phyloP scores from a whole-genome alignment of 2,113 vertebrate species.

The Malurus melanocephalus region DNA sequence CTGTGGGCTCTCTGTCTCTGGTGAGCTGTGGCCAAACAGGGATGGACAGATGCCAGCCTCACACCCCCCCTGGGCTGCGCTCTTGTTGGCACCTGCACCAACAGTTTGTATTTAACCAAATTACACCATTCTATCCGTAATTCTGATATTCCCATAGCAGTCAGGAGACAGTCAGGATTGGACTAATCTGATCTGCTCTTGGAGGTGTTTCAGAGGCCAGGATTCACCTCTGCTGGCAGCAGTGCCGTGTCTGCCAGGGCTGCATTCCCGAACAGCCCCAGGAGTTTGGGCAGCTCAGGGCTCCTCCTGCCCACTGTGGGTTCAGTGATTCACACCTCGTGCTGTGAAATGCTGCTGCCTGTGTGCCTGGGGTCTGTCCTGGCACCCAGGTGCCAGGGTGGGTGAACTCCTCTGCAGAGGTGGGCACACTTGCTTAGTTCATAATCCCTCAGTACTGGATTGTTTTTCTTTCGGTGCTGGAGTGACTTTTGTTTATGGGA shows the following conservation, averaged over 20 bases:
- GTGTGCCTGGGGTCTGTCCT: neutral
- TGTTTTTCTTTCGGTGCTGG: rapidly evolving
- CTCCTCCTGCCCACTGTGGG: neutral
- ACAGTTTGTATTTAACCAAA: neutral
- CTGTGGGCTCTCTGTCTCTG: neutral
- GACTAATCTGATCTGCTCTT: neutral
- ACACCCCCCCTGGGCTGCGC: neutral
- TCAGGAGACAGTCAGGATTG: neutral
- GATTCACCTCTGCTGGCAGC: neutral
- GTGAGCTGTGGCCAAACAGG: neutral
- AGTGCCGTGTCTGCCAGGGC: neutral
- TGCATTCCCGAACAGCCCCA: neutral
- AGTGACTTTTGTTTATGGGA: neutral
- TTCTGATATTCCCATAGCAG: neutral
- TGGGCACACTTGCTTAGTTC: neutral
- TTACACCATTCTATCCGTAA: neutral
- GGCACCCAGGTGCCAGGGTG: too few relatives aligned
- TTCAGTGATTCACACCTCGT: neutral
- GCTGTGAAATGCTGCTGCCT: neutral
- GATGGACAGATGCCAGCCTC: neutral
- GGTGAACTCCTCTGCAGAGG: neutral
- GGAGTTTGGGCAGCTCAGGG: neutral
- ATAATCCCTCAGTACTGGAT: neutral
- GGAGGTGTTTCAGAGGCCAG: neutral
- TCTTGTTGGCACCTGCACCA: neutral